Base-by-base conservation (phyloP, 2,888 invertebrate species). In the Tiliacea aurago region DNA sequence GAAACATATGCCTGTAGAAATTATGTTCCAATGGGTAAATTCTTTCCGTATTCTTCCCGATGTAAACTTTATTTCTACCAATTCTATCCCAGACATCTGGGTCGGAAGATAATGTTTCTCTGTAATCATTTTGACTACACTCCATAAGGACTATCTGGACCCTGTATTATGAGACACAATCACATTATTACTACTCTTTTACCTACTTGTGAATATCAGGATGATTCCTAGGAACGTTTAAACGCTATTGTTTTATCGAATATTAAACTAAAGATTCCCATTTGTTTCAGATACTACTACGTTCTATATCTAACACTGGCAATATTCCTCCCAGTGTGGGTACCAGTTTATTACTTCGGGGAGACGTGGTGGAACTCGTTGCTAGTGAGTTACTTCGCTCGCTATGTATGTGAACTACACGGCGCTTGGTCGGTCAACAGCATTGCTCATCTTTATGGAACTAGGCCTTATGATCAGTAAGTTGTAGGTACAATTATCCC, bases 351-450 rank as follows among this genome's bases (percentile, higher is more conserved):
- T 73, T 96, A 96, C 81, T 98, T 98, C 97, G 96, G 97, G 41
- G 98, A 99, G 91, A 92, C 95, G 0, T 94, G 97, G 80, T 93
- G 92, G 86, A 96, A 96, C 71, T 96, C 98, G 0, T 95, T 98
- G 75, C 96, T 98, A 83, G 93, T 97, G 1, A 94, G 96, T 59
- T 98, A 97, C 81, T 93, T 98, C 76, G 90, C 97, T 23, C 97
- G 98, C 28, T 98, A 98, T 88, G 90, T 97, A 1, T 64, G 96
- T 0, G 93, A 96, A 28, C 94, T 98, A 20, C 97, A 99, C 88
- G 96, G 97, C 1, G 98, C 98, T 0, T 99, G 98, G 98, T 93
- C 97, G 5, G 98, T 98, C 10, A 99, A 99, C 91, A 98, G 98
- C 79, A 97, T 97, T 0, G 98, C 98, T 0, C 98, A 98, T 94